Evolutionary conservation across 2,888 invertebrate species (phyloP), one percentile per base, ranked within the genome.

Genomic region (Sipha maydis): DNA sequence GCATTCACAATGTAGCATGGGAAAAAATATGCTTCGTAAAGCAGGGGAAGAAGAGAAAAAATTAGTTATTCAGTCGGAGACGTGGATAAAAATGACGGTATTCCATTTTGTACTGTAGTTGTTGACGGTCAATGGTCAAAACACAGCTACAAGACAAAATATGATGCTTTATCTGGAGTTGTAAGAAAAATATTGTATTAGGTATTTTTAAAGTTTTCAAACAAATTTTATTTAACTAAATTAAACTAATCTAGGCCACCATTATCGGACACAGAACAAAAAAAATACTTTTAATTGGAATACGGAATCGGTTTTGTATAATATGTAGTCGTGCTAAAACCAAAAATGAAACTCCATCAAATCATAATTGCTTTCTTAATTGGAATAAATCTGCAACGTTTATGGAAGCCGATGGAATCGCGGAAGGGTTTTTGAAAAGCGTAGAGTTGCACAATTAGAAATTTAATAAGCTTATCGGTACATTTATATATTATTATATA

Each of bases 61-160:
- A 77, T 31, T 91, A 83, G 90, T 91, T 38, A 84, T 48, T 61
- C 90, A 79, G 25, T 77, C 31, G 90, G 90, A 9, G 89, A 90
- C 41, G 89, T 91, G 8, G 90, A 90, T 83, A 14, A 7, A 7
- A 67, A 67, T n/a, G 89, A 91, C 48, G 90, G 90, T 7, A 76
- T 82, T 31, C 89, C 90, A 31, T 89, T 88, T 38, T 90, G 91
- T 54, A 90, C 90, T 34, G 91, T 91, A 56, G 90, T 91, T 85
- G n/a, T n/a, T n/a, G n/a, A n/a, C n/a, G n/a, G n/a, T n/a, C n/a
- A n/a, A n/a, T n/a, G n/a, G n/a, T n/a, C n/a, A n/a, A n/a, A n/a
- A n/a, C n/a, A n/a, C n/a, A n/a, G n/a, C n/a, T n/a, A n/a, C n/a
- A n/a, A n/a, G n/a, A n/a, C n/a, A n/a, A n/a, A n/a, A n/a, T n/a